Percentiles rank a stretch among this genome's conserved stretches.
These are phyloP conservation scores for Apodemia mormo DNA, from an alignment of 2,888 invertebrate species.

Conservation along the genomic window DNA sequence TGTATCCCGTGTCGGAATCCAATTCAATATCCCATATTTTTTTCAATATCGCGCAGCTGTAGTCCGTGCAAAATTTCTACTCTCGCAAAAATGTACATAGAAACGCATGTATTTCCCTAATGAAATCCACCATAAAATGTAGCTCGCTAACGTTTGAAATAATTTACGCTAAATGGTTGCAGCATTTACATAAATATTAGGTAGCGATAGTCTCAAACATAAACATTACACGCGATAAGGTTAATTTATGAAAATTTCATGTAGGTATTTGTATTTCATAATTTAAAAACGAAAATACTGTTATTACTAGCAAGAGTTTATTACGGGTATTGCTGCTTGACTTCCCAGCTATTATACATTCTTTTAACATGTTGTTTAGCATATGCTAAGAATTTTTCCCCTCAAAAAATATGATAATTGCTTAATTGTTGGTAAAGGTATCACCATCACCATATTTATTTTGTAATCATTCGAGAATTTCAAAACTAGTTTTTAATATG, in stretches of 20 bases:
- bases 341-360: background rate
- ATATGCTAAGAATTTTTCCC: slow-evolving; percentile 1
- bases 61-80: slow-evolving; percentile 14
- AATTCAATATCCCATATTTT: slow-evolving; percentile 22
- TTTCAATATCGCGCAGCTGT: slow-evolving; percentile 24
- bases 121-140: slow-evolving; percentile 51
- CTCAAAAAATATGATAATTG: slow-evolving; percentile 18
- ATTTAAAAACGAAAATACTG: slow-evolving; percentile 41
- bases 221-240: slow-evolving; percentile 74
- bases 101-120: slow-evolving; percentile 27
- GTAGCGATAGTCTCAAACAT: slow-evolving; percentile 63
- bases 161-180: slow-evolving; percentile 70
- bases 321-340: background rate
- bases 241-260: slow-evolving; percentile 67
- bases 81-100: slow-evolving; percentile 22
- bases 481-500: no score
- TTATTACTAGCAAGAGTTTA: slow-evolving; percentile 1
- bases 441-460: slow-evolving; percentile 13
- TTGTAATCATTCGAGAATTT: background rate
- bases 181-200: slow-evolving; percentile 70
- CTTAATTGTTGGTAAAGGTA: slow-evolving; percentile 20
- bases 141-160: slow-evolving; percentile 60
- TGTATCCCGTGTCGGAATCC: slow-evolving; percentile 16
- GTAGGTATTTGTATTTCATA: slow-evolving; percentile 55
- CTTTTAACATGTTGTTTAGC: slow-evolving; percentile 8